A percentile compares a stretch with the other conserved stretches of the same genome.
These are phyloP conservation scores for Cheracebus regulus DNA, from an alignment of 2,797 vertebrate genomes.

Conservation along the genomic window DNA sequence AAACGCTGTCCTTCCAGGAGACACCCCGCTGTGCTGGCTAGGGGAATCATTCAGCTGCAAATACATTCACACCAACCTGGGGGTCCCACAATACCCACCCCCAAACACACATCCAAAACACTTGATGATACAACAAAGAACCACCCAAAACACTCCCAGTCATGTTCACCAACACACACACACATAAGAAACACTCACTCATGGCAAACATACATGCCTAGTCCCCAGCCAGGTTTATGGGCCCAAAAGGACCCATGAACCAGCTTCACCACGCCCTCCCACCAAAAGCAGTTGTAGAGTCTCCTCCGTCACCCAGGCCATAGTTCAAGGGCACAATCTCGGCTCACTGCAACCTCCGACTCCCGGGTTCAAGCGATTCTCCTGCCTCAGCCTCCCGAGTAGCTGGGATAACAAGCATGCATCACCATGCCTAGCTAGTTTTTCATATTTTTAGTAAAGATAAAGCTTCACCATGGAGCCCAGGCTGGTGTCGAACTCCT, in stretches of 20 bases:
- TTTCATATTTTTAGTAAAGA: not conserved
- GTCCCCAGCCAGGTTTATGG: not conserved
- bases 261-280: not conserved
- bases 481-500: not conserved
- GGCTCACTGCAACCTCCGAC: not conserved
- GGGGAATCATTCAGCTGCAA: not conserved
- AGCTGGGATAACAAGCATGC: not conserved
- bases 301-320: not conserved
- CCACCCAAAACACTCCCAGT: constrained; percentile 19
- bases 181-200: not conserved
- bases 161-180: not conserved
- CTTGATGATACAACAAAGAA: not conserved
- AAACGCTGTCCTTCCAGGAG: not conserved
- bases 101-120: not conserved
- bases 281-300: not conserved
- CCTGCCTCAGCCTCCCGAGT: not conserved
- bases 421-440: not conserved
- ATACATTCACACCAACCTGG: not conserved
- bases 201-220: not conserved
- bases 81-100: not conserved
- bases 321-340: not conserved
- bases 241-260: not conserved
- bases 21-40: not conserved
- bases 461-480: no score
- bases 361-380: not conserved